phyloP scores from a whole-genome alignment of 2,113 vertebrate species.

The Pholis gunnellus region DNA sequence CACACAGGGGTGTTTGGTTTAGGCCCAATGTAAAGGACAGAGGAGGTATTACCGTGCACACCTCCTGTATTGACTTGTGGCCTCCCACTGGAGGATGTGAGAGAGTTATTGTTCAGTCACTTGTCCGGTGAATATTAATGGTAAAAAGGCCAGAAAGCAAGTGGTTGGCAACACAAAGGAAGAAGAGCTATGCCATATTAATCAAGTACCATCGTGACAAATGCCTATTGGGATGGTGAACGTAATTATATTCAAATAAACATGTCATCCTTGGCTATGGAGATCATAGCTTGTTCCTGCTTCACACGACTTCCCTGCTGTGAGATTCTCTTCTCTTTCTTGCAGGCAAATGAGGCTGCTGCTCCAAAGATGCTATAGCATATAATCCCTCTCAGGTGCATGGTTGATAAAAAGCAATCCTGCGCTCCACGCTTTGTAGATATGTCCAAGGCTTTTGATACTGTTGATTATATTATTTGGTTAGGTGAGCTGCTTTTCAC shows the following conservation, averaged over 20 bases:
- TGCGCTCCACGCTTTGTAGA: not conserved
- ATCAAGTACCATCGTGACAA: conserved; percentile 70
- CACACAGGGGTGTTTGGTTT: conserved; percentile 46
- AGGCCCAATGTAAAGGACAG: conserved; percentile 40
- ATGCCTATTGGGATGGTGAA: conserved; percentile 62
- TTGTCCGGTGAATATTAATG: conserved; percentile 48
- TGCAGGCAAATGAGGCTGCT: conserved; percentile 44
- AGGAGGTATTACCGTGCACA: conserved; percentile 33
- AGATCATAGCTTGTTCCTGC: conserved; percentile 58
- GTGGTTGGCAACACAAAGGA: conserved; percentile 49
- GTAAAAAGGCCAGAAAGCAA: conserved; percentile 53
- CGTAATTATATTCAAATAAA: conserved; percentile 79
- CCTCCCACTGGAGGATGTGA: conserved; percentile 37
- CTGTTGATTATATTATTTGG: not conserved
- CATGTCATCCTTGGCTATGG: conserved; percentile 61
- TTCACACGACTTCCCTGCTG: conserved; percentile 70
- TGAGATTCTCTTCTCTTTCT: conserved; percentile 55
- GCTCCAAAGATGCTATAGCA: conserved; percentile 30
- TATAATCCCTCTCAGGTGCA: conserved; percentile 23
- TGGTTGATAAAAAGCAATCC: not conserved
- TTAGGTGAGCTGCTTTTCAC: conserved; percentile 6
- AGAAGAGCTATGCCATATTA: conserved; percentile 50
- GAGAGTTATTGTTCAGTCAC: conserved; percentile 28
- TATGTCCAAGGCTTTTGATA: not conserved
- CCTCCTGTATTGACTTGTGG: conserved; percentile 37